phyloP scores from a whole-genome alignment of 1,140 invertebrate genomes.

The Drosophila arizonae region DNA sequence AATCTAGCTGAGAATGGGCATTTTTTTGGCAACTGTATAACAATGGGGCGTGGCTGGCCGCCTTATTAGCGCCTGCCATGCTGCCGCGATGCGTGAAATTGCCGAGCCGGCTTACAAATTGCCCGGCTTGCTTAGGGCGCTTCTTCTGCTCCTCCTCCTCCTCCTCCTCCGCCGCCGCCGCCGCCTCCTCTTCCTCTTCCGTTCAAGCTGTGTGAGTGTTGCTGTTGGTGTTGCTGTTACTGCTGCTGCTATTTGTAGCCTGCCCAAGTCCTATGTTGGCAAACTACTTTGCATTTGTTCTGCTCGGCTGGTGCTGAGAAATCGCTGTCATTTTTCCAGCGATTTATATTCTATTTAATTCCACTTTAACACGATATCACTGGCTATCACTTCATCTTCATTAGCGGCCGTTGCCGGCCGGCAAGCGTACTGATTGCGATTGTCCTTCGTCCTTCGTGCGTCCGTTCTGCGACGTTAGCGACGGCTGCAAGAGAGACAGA shows the following conservation, averaged over 20 bases:
- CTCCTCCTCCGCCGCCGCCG: not conserved
- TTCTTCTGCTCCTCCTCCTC: not conserved
- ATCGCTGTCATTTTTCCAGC: conserved; percentile 74
- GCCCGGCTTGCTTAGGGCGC: conserved; percentile 14
- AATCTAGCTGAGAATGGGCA: conserved; percentile 55
- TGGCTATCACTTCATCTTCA: conserved; percentile 76
- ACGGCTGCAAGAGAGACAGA: conserved; percentile 40
- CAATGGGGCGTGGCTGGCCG: conserved; percentile 63
- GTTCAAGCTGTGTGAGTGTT: not conserved
- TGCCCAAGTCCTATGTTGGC: conserved; percentile 1
- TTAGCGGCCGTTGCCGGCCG: conserved; percentile 51
- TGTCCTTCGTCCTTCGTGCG: conserved; percentile 15
- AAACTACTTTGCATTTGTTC: conserved; percentile 78
- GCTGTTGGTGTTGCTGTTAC: not conserved
- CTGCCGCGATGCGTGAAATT: conserved; percentile 76
- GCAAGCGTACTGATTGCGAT: conserved; percentile 22
- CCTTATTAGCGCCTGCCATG: conserved; percentile 77
- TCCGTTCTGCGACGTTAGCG: conserved; percentile 17
- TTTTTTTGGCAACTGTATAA: conserved; percentile 42
- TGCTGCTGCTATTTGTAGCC: conserved; percentile 8
- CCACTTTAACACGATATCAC: conserved; percentile 54
- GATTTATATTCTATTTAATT: conserved; percentile 82
- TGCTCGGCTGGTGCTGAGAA: conserved; percentile 72
- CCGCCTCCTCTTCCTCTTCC: not conserved
- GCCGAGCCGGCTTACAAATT: conserved; percentile 39